phyloP scores from a whole-genome alignment of 2,797 vertebrate genomes.

The Brachymystax lenok region DNA sequence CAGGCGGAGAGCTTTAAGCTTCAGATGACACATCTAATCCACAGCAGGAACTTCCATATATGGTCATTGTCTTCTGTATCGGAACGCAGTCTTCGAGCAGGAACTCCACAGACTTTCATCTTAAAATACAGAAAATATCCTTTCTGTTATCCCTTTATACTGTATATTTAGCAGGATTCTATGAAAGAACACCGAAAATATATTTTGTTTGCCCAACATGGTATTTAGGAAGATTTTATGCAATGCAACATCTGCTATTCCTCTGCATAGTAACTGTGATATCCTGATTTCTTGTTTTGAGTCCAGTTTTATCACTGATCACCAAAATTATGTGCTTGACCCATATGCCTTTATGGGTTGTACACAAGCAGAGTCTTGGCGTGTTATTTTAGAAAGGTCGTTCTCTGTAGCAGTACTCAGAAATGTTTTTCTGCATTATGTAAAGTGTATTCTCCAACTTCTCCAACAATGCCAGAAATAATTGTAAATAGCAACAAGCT shows the following conservation, averaged over 20 bases:
- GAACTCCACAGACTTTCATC: too few species aligned
- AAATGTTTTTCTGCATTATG: not conserved
- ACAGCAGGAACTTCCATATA: too few species aligned
- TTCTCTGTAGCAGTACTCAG: not conserved
- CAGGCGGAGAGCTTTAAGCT: too few species aligned
- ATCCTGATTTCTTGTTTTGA: not conserved
- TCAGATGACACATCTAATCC: too few species aligned
- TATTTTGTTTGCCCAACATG: not conserved
- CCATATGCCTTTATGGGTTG: not conserved
- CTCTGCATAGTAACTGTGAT: not conserved
- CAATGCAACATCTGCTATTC: not conserved
- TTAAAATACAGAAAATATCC: not conserved
- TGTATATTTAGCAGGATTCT: not conserved
- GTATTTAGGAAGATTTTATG: not conserved
- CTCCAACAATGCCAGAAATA: not conserved
- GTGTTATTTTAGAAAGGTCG: not conserved
- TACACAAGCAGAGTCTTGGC: not conserved
- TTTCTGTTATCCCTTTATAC: too few species aligned
- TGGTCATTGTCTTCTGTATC: too few species aligned
- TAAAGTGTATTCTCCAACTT: not conserved
- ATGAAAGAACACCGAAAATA: not conserved
- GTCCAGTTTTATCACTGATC: not conserved
- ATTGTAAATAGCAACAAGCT: slow-evolving; percentile 1
- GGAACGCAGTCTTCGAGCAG: not conserved
- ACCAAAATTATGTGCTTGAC: not conserved